Evolutionary conservation across 2,888 invertebrate species (phyloP).

Genomic region (Eristalis arbustorum): DNA sequence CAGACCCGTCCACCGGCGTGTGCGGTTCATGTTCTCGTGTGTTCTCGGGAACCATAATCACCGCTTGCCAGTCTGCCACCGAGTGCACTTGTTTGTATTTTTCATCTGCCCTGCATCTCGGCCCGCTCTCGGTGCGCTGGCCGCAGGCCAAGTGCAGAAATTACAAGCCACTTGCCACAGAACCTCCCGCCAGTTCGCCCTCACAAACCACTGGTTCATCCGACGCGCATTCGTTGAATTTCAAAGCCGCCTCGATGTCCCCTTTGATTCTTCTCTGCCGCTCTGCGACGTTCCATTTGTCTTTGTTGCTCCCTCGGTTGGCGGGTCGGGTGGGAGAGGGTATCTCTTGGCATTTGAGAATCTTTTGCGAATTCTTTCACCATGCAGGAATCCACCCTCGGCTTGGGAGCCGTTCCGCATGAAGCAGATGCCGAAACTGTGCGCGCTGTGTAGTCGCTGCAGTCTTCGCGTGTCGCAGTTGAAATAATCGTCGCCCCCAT

Average conservation of each 20-base stretch:
- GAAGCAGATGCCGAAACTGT: background rate
- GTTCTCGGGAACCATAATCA: background rate
- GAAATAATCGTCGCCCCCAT: background rate
- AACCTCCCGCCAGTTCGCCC: background rate
- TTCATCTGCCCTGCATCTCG: background rate
- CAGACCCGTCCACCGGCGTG: background rate
- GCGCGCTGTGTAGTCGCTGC: background rate
- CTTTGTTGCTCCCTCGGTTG: background rate
- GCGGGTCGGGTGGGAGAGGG: background rate
- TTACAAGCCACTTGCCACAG: background rate
- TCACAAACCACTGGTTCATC: background rate
- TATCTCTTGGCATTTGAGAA: background rate
- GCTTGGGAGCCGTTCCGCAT: background rate
- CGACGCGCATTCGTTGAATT: background rate
- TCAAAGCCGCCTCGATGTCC: background rate
- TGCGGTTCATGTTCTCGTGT: background rate
- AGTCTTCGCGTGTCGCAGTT: background rate
- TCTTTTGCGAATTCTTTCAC: background rate
- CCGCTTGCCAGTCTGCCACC: background rate
- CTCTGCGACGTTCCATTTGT: background rate
- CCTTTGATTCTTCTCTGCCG: background rate
- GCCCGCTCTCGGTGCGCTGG: background rate
- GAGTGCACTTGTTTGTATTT: background rate
- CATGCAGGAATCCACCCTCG: background rate
- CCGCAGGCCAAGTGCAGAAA: background rate